These are phyloP conservation scores for Peromyscus melanophrys DNA, from an alignment of 2,797 vertebrate species.

Conservation along the genomic window DNA sequence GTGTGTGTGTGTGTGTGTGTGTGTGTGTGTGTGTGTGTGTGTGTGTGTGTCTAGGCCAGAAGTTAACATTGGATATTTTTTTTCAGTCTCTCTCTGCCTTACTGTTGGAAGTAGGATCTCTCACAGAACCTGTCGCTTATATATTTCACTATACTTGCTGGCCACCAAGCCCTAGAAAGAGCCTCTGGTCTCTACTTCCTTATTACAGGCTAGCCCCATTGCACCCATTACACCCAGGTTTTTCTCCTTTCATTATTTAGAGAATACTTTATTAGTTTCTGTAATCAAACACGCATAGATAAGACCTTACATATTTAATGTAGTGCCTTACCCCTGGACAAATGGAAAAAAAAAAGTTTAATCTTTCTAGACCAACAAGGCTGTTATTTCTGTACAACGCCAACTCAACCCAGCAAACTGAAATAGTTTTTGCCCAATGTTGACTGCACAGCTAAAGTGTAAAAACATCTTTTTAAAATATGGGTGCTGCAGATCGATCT, in stretches of 20 bases:
- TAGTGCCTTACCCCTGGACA: not conserved
- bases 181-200: not conserved
- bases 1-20: not conserved
- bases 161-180: not conserved
- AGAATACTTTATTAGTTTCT: not conserved
- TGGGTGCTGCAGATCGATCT: not conserved
- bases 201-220: not conserved
- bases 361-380: not conserved
- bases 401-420: not conserved
- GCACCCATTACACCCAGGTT: too few relatives aligned
- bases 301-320: not conserved
- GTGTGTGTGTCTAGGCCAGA: not conserved
- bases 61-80: too few relatives aligned
- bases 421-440: not conserved
- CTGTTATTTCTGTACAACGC: not conserved
- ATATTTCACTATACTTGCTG: not conserved
- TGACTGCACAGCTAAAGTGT: not conserved
- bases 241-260: not conserved
- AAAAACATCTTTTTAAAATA: not conserved
- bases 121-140: not conserved
- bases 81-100: not conserved
- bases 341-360: not conserved
- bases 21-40: not conserved
- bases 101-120: not conserved
- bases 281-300: not conserved